Evolutionary conservation across 2,888 invertebrate genomes (phyloP).

Genomic region (Eristalis pertinax): DNA sequence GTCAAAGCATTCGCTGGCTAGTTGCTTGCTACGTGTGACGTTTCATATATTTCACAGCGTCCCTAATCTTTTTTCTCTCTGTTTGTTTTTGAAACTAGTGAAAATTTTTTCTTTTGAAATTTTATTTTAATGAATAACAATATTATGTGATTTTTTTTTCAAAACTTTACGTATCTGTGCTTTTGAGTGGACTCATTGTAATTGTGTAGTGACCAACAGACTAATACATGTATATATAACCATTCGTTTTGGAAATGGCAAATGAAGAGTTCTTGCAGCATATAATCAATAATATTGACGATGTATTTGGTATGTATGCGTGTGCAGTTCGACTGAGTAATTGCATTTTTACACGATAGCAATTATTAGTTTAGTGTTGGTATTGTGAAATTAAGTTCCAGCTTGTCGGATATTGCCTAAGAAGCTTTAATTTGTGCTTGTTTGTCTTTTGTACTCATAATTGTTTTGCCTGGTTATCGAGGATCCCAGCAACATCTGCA

Average conservation of each 20-base stretch:
- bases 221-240: background rate
- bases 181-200: conserved; percentile 49
- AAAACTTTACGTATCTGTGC: conserved; percentile 39
- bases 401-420: background rate
- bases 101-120: conserved; percentile 19
- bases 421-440: no score
- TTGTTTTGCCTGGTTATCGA: no score
- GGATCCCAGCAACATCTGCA: no score
- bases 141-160: background rate
- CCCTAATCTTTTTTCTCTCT: background rate
- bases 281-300: conserved; percentile 79
- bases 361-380: background rate
- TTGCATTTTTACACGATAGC: conserved; percentile 22
- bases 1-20: conserved; percentile 60
- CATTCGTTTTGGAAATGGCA: conserved; percentile 73
- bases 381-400: background rate
- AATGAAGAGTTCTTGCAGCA: conserved; percentile 78
- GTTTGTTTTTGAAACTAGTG: conserved; percentile 6
- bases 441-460: no score
- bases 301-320: conserved; percentile 78
- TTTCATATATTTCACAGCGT: conserved; percentile 39
- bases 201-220: background rate
- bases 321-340: conserved; percentile 6
- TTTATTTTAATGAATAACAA: background rate
- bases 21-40: conserved; percentile 35